These are phyloP conservation scores for Nematostella vectensis DNA, from an alignment of 92 coral and sea anemone genomes.

Conservation along the genomic window DNA sequence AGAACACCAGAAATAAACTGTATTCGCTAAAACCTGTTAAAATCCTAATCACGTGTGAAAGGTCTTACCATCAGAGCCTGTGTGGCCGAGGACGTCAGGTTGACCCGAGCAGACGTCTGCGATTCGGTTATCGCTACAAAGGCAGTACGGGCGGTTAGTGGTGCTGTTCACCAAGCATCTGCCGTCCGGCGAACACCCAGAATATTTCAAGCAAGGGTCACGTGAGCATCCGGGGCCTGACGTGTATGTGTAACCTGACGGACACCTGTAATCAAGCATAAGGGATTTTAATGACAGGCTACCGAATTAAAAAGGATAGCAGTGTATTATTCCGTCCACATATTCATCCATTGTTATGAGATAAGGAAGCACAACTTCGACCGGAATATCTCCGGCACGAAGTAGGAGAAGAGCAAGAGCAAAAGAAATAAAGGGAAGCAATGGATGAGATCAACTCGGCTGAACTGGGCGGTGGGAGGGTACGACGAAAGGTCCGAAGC, in stretches of 20 bases:
- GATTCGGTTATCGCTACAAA: not conserved
- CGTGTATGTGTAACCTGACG: slow-evolving; percentile 51
- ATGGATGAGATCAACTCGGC: too few species aligned
- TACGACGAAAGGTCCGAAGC: too few species aligned
- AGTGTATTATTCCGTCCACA: slow-evolving; percentile 11
- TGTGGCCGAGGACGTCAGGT: slow-evolving; percentile 18
- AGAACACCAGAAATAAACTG: too few species aligned
- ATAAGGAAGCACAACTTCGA: too few species aligned
- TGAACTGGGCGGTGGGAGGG: too few species aligned
- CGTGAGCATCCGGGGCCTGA: slow-evolving; percentile 22
- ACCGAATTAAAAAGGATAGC: too few species aligned
- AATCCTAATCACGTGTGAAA: not conserved
- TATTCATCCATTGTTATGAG: slow-evolving; percentile 6
- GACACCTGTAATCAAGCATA: slow-evolving; percentile 31
- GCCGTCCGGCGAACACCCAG: slow-evolving; percentile 24
- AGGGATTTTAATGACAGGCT: too few species aligned
- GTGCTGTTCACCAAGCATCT: slow-evolving; percentile 35
- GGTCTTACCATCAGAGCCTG: slow-evolving; percentile 6
- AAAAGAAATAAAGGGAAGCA: too few species aligned
- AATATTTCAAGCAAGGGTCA: slow-evolving; percentile 41
- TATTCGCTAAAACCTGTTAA: too few species aligned
- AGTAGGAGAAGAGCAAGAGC: too few species aligned
- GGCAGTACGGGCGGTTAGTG: slow-evolving; percentile 43
- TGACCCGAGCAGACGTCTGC: not conserved
- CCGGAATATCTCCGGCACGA: too few species aligned